These are phyloP conservation scores for Stenoptilia bipunctidactyla DNA, from an alignment of 2,888 invertebrate genomes.

Conservation along the genomic window DNA sequence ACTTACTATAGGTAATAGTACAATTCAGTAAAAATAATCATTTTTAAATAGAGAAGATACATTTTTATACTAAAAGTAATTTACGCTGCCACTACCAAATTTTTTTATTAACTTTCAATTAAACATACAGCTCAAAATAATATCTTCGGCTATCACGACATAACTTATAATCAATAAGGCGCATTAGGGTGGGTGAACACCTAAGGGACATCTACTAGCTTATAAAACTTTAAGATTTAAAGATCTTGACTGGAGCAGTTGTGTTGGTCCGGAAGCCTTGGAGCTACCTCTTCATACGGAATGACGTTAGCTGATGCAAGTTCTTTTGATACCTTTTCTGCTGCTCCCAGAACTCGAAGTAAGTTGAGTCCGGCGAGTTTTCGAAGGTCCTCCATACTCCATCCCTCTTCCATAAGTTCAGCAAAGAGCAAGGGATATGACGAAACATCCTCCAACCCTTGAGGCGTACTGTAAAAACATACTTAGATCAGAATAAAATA, in stretches of 20 bases:
- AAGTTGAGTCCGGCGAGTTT: conserved; percentile 84
- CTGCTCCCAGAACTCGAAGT: conserved; percentile 77
- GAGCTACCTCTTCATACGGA: conserved; percentile 80
- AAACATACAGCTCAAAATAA: too few species aligned
- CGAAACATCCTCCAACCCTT: conserved; percentile 85
- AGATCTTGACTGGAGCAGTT: conserved; percentile 77
- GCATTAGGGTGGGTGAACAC: conserved; percentile 1
- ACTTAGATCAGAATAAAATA: too few species aligned
- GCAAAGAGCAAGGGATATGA: conserved; percentile 84
- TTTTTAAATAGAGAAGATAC: too few species aligned
- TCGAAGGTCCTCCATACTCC: conserved; percentile 82
- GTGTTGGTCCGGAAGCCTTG: conserved; percentile 68
- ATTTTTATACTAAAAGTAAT: too few species aligned
- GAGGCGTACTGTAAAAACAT: conserved; percentile 78
- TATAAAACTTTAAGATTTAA: conserved; percentile 22
- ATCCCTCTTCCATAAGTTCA: conserved; percentile 82
- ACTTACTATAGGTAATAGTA: too few species aligned
- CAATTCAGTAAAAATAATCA: too few species aligned
- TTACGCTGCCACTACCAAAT: too few species aligned
- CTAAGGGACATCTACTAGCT: not conserved
- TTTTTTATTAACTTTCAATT: too few species aligned
- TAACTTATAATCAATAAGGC: not conserved
- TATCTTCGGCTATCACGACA: too few species aligned
- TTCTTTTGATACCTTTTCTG: conserved; percentile 80
- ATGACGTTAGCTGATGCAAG: conserved; percentile 77